Evolutionary conservation across 2,888 invertebrate genomes (phyloP), one percentile per base, ranked within the genome.

Genomic region (Xanthia icteritia): DNA sequence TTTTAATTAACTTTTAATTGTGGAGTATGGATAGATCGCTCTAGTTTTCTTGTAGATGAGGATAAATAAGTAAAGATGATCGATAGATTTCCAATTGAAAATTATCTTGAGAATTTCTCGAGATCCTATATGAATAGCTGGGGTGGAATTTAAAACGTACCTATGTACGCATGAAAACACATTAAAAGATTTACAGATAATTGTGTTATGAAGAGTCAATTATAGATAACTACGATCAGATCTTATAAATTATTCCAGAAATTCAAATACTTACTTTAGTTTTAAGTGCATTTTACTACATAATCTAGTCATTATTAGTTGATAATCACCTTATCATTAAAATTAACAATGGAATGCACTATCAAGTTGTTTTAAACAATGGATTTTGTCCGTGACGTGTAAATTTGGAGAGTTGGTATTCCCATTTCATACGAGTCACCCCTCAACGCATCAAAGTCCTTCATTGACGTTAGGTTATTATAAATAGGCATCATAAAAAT

Each of bases 1-100:
- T 68, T 76, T 82, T 63, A 68, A 76, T 82, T 56, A 63, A 2
- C 27, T 51, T 67, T 48, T 56, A 42, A 42, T 63, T 76, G 23
- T 54, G 27, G 64, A 42, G 31, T 80, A 56, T 42, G 39, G 64
- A 56, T 56, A 69, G 15, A 39, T n/a, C 2, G 27, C 17, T 15
- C 27, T n/a, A 45, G 63, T 63, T 67, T 36, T 61, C 23, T 61
- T 54, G 1, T 61, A 17, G 9, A 45, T 54, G 60, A 68, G 27
- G 48, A 36, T 27, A 27, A 6, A 15, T 15, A 58, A 58, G 58
- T 58, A 8, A 56, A 56, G 5, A n/a, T n/a, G 54, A n/a, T 54
- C 11, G 56, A 5, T 5, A 11, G 20, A 45, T n/a, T 68, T 54
- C 20, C 39, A 20, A n/a, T n/a, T 17, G 5, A 68, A n/a, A 39